These are phyloP conservation scores for Charaxes varanes DNA, from an alignment of 1,140 invertebrate species.

Conservation along the genomic window DNA sequence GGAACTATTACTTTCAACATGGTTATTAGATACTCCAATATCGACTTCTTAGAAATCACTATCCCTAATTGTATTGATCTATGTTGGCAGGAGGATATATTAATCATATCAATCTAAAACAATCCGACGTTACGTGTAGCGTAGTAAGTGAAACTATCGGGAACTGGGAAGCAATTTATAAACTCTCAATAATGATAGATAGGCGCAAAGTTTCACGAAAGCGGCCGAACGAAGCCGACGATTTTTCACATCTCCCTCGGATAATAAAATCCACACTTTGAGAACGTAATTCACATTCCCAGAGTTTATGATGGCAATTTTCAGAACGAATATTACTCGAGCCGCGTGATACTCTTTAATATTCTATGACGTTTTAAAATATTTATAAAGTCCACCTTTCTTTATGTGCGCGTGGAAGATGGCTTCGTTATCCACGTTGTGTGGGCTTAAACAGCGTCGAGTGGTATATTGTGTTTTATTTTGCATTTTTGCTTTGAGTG, in stretches of 20 bases:
- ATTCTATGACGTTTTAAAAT: conserved; percentile 64
- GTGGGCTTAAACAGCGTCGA: too few relatives aligned
- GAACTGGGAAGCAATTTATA: conserved; percentile 61
- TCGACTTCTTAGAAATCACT: too few relatives aligned
- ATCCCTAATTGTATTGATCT: too few relatives aligned
- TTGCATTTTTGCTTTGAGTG: conserved; percentile 10
- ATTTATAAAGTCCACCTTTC: conserved; percentile 53
- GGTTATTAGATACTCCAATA: too few relatives aligned
- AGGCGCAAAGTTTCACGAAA: conserved; percentile 30
- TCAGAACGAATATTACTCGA: conserved; percentile 50
- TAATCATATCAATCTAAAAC: conserved; percentile 38
- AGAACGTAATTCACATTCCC: conserved; percentile 57
- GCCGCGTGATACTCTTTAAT: conserved; percentile 54
- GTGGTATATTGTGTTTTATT: conserved; percentile 13
- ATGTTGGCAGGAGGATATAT: too few relatives aligned
- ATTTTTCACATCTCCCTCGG: conserved; percentile 43
- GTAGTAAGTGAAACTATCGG: conserved; percentile 30
- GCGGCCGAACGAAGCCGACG: conserved; percentile 20
- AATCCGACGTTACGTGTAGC: conserved; percentile 17
- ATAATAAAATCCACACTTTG: conserved; percentile 63
- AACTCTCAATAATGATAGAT: conserved; percentile 63
- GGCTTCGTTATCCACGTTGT: conserved; percentile 35
- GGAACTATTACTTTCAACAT: too few relatives aligned
- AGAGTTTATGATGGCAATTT: conserved; percentile 62
- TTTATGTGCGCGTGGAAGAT: conserved; percentile 35